These are phyloP conservation scores for Drosophila aff. DNA, from an alignment of 1,140 invertebrate species.

Conservation along the genomic window DNA sequence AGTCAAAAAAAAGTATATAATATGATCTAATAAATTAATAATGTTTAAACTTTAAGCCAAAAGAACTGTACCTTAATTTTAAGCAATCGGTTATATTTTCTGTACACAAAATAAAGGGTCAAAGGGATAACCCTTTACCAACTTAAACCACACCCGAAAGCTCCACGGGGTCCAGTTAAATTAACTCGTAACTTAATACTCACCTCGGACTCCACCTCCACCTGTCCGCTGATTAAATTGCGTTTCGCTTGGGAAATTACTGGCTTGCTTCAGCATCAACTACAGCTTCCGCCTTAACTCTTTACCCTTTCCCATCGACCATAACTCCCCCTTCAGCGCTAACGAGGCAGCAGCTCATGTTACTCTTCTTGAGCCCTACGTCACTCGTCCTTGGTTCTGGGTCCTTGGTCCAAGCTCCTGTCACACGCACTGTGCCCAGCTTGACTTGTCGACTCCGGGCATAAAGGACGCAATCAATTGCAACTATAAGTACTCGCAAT, in stretches of 20 bases:
- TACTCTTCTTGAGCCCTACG: slow-evolving; percentile 26
- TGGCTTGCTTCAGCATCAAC: slow-evolving; percentile 15
- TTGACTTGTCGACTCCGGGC: slow-evolving; percentile 17
- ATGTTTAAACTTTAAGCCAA: neutral
- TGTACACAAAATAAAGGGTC: neutral
- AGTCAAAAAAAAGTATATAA: too few species aligned
- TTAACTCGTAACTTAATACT: slow-evolving; percentile 44
- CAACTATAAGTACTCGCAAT: slow-evolving; percentile 50
- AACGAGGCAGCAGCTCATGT: slow-evolving; percentile 60
- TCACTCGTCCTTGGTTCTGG: slow-evolving; percentile 2
- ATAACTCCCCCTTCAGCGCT: slow-evolving; percentile 7
- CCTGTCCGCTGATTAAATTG: slow-evolving; percentile 36
- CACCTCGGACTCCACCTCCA: neutral
- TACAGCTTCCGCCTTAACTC: slow-evolving; percentile 18
- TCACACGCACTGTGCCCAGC: slow-evolving; percentile 32
- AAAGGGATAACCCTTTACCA: neutral
- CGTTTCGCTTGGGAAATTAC: slow-evolving; percentile 53
- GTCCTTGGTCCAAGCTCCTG: slow-evolving; percentile 21
- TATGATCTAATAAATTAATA: neutral
- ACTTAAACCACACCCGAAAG: neutral
- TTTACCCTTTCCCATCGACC: neutral
- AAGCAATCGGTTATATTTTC: neutral
- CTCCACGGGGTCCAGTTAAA: slow-evolving; percentile 6
- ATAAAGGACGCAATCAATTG: slow-evolving; percentile 50
- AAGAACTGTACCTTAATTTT: neutral